phyloP scores from a whole-genome alignment of 1,140 invertebrate genomes.

The Bombus waltoni region DNA sequence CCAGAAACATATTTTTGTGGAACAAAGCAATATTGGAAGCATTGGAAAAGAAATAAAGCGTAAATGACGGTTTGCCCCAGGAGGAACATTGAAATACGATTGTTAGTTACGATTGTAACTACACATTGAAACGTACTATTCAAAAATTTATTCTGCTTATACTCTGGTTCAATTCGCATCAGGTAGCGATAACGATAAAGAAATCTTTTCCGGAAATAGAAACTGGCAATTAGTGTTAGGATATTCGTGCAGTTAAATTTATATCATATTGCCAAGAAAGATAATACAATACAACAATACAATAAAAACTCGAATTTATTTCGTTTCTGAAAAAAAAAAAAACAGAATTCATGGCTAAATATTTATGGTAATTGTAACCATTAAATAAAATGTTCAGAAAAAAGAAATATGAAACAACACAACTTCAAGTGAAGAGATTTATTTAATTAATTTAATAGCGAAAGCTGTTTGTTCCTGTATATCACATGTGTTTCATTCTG shows the following conservation, averaged over 20 bases:
- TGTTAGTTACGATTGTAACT: conserved; percentile 21
- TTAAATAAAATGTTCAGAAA: background rate
- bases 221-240: too few relatives aligned
- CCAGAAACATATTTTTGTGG: background rate
- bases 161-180: background rate
- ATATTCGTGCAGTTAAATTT: too few relatives aligned
- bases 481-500: conserved; percentile 9
- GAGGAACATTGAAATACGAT: background rate
- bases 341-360: too few relatives aligned
- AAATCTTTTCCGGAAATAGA: background rate
- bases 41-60: conserved; percentile 29
- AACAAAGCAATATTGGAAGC: conserved; percentile 12
- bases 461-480: conserved; percentile 3
- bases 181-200: background rate
- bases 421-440: conserved; percentile 46
- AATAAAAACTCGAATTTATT: too few relatives aligned
- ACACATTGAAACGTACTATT: background rate
- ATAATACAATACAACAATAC: too few relatives aligned
- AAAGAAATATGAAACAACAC: conserved; percentile 1
- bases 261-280: too few relatives aligned
- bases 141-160: background rate
- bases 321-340: too few relatives aligned
- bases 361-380: background rate
- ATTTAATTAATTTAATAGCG: conserved; percentile 50
- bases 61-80: conserved; percentile 1